Conservation (phyloP, 2,888 invertebrate species). For the Cistogaster globosa region DNA sequence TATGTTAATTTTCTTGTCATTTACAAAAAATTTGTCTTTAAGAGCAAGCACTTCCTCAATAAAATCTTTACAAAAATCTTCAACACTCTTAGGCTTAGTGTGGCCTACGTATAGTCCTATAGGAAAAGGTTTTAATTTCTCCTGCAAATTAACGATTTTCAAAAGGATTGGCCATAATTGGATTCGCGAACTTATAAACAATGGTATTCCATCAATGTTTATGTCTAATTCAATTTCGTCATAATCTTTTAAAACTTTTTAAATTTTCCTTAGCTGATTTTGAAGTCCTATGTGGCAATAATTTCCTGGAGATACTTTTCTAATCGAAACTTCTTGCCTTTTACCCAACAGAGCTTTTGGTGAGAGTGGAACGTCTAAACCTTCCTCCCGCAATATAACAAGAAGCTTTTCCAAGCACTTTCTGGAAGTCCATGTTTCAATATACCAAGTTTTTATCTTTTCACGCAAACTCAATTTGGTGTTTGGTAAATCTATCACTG, state of each 20-base stretch:
- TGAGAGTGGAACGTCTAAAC: constrained; percentile 26
- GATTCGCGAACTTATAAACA: not conserved
- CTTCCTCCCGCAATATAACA: constrained; percentile 3
- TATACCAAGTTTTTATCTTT: constrained; percentile 33
- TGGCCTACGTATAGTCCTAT: constrained; percentile 1
- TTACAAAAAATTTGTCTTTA: not conserved
- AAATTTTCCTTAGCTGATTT: constrained; percentile 10
- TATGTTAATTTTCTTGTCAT: too few relatives aligned
- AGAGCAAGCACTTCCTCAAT: constrained; percentile 26
- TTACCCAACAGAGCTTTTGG: constrained; percentile 5
- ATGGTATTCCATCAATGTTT: not conserved
- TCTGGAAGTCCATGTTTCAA: constrained; percentile 14
- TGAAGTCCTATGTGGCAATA: constrained; percentile 8
- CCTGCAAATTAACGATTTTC: constrained; percentile 12
- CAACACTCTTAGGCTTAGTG: constrained; percentile 27
- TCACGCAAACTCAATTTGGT: constrained; percentile 14
- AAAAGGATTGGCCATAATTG: constrained; percentile 19
- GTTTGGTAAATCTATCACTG: too few relatives aligned
- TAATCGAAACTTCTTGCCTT: constrained; percentile 7
- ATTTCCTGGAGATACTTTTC: constrained; percentile 24
- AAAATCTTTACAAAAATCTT: constrained; percentile 39
- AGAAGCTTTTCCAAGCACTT: constrained; percentile 16
- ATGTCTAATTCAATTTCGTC: not conserved
- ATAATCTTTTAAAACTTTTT: not conserved
- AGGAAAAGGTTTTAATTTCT: constrained; percentile 8